phyloP scores from a whole-genome alignment of 2,888 invertebrate species.

The Bombylius discolor region DNA sequence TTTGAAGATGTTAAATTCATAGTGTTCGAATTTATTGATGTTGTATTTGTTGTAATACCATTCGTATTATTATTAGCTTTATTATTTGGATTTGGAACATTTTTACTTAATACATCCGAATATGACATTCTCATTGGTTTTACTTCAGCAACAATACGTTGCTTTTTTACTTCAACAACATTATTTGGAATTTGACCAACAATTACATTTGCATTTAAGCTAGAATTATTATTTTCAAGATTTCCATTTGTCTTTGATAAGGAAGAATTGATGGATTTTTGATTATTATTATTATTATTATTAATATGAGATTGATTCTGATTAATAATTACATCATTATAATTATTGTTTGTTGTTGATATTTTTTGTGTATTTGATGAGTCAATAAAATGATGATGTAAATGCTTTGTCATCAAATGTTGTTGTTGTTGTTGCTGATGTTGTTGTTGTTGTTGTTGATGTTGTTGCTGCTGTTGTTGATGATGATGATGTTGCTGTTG shows the following conservation, averaged over 20 bases:
- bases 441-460: slow-evolving; percentile 11
- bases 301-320: neutral
- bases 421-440: slow-evolving; percentile 8
- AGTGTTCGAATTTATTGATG: too few relatives aligned
- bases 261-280: neutral
- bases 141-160: slow-evolving; percentile 67
- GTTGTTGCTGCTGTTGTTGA: slow-evolving; percentile 6
- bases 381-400: neutral
- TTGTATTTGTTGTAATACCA: too few relatives aligned
- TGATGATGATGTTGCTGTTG: slow-evolving; percentile 11
- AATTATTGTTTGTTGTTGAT: neutral
- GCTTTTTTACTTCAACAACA: slow-evolving; percentile 26
- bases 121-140: slow-evolving; percentile 78
- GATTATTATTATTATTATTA: neutral
- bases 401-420: slow-evolving; percentile 13
- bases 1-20: neutral
- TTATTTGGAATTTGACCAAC: neutral
- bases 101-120: slow-evolving; percentile 69
- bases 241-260: slow-evolving; percentile 17
- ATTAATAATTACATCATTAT: too few relatives aligned
- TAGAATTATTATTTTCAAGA: slow-evolving; percentile 11
- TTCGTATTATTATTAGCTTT: neutral
- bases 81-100: slow-evolving; percentile 31
- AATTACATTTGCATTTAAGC: neutral
- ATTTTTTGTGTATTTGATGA: neutral